Percentiles rank a stretch among this genome's conserved stretches.
Evolutionary conservation across 2,888 invertebrate genomes (phyloP).

Genomic region (Branchipolynoe longqiensis): DNA sequence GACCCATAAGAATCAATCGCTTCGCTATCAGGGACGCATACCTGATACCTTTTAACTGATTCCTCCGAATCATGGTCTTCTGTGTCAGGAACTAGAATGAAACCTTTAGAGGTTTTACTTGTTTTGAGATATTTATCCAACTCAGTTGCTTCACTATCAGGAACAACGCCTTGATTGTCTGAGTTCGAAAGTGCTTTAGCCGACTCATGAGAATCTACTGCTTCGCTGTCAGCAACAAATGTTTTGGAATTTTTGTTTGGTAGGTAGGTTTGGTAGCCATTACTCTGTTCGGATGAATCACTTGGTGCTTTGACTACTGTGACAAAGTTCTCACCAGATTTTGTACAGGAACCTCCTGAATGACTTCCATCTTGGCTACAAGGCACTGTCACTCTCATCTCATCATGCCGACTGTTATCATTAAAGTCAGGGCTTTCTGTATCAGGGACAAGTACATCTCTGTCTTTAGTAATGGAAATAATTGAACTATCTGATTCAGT

Average conservation of each 20-base stretch:
- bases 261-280: too few species aligned
- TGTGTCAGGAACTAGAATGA: too few species aligned
- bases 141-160: neutral
- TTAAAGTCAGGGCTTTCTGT: neutral
- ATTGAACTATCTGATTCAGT: neutral
- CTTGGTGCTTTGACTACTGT: neutral
- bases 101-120: too few species aligned
- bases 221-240: neutral
- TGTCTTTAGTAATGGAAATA: neutral
- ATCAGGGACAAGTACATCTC: neutral
- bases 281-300: neutral
- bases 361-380: conserved; percentile 5
- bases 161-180: neutral
- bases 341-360: neutral
- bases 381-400: neutral
- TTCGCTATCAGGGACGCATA: neutral
- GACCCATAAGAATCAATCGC: neutral
- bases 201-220: neutral
- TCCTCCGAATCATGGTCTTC: too few species aligned
- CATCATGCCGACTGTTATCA: neutral
- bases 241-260: neutral
- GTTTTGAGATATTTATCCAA: too few species aligned
- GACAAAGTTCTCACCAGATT: neutral
- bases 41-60: too few species aligned
- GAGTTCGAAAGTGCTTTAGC: neutral